phyloP scores from a whole-genome alignment of 2,797 vertebrate genomes.

The Strix occidentalis region DNA sequence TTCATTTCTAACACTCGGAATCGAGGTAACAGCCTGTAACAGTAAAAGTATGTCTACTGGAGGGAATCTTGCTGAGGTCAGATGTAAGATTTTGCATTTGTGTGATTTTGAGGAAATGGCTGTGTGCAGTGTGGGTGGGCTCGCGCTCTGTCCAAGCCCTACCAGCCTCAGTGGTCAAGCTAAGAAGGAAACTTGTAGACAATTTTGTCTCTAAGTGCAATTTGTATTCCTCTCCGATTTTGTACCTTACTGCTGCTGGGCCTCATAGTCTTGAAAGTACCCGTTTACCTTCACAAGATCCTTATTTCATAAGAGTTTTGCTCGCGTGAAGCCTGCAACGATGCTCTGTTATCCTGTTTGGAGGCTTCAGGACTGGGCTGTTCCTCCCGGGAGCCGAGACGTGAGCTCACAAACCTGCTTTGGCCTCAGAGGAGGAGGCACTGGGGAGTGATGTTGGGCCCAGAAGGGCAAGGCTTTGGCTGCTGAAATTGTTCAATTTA shows the following conservation, averaged over 20 bases:
- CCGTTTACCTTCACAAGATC: not conserved
- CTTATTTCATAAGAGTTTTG: fast-evolving
- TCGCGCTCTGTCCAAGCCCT: not conserved
- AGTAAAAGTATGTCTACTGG: slow-evolving; percentile 53
- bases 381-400: not conserved
- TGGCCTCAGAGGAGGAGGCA: not conserved
- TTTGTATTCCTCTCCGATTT: not conserved
- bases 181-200: not conserved
- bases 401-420: not conserved
- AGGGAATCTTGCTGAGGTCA: slow-evolving; percentile 54
- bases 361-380: not conserved
- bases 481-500: not conserved
- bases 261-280: not conserved
- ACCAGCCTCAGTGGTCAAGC: slow-evolving; percentile 16
- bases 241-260: not conserved
- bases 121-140: slow-evolving; percentile 43
- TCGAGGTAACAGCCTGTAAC: not conserved
- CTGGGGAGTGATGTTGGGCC: fast-evolving
- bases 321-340: fast-evolving
- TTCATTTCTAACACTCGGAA: slow-evolving; percentile 12
- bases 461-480: not conserved
- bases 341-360: fast-evolving
- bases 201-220: not conserved
- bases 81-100: not conserved
- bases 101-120: not conserved